Conservation (phyloP, 92 coral and sea anemone genomes). For the Zoanthus solanderi region DNA sequence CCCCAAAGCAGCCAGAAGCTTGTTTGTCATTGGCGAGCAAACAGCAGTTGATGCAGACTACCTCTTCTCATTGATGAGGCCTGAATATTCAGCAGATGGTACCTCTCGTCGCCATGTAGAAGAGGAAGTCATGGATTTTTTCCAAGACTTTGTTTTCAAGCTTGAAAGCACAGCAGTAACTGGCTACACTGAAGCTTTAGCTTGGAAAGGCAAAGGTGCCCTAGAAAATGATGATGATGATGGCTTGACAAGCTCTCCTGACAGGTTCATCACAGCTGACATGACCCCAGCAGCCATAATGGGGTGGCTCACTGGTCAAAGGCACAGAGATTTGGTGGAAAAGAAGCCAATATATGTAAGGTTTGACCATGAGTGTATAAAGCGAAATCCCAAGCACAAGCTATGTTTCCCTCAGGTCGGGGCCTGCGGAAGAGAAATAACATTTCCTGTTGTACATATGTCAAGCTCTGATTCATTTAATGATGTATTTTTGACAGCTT, state of each 20-base stretch:
- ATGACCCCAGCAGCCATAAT: conserved; percentile 49
- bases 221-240: conserved; percentile 47
- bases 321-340: conserved; percentile 16
- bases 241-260: conserved; percentile 19
- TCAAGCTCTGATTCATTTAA: conserved; percentile 26
- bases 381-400: conserved; percentile 49
- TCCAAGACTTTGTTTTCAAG: conserved; percentile 63
- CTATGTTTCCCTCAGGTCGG: conserved; percentile 59
- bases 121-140: conserved; percentile 67
- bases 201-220: conserved; percentile 32
- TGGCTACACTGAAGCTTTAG: conserved; percentile 51
- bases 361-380: conserved; percentile 59
- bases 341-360: conserved; percentile 36
- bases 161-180: conserved; percentile 48
- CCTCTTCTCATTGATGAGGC: conserved; percentile 64
- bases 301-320: conserved; percentile 32
- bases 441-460: conserved; percentile 59
- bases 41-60: conserved; percentile 67
- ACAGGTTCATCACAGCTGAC: conserved; percentile 33
- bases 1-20: conserved; percentile 45
- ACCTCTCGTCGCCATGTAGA: conserved; percentile 53
- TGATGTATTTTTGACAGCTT: conserved; percentile 47
- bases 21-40: conserved; percentile 55
- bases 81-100: conserved; percentile 65
- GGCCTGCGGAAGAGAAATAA: conserved; percentile 57